phyloP scores from a whole-genome alignment of 92 coral and sea anemone genomes.

The Phenganax stokvisi region DNA sequence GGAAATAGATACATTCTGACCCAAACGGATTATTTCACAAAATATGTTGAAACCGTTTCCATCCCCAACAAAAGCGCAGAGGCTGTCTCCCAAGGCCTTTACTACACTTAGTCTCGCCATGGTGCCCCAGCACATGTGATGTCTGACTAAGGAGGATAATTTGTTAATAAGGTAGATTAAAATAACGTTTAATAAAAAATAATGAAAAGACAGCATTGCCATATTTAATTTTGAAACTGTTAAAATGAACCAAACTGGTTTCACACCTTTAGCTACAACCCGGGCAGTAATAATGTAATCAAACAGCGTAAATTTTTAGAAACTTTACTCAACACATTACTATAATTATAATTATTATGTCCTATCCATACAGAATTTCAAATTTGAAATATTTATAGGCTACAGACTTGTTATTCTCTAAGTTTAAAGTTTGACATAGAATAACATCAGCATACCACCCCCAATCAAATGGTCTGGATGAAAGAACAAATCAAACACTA shows the following conservation, averaged over 20 bases:
- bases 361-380: background rate
- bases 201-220: background rate
- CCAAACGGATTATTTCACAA: slow-evolving; percentile 37
- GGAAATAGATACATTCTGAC: slow-evolving; percentile 45
- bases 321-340: no score
- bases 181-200: background rate
- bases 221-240: no score
- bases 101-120: slow-evolving; percentile 53
- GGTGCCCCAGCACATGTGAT: slow-evolving; percentile 67
- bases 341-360: no score
- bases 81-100: slow-evolving; percentile 55
- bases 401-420: slow-evolving; percentile 31
- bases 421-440: slow-evolving; percentile 49
- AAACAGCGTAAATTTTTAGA: no score
- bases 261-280: background rate
- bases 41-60: slow-evolving; percentile 53
- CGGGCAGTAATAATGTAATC: no score
- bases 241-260: background rate
- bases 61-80: slow-evolving; percentile 53
- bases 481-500: slow-evolving; percentile 55
- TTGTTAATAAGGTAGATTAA: slow-evolving; percentile 55
- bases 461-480: slow-evolving; percentile 66
- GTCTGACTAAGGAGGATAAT: slow-evolving; percentile 68
- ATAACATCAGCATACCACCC: slow-evolving; percentile 62
- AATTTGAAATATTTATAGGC: background rate